Evolutionary conservation across 2,888 invertebrate genomes (phyloP).

Genomic region (Bombyx huttoni): DNA sequence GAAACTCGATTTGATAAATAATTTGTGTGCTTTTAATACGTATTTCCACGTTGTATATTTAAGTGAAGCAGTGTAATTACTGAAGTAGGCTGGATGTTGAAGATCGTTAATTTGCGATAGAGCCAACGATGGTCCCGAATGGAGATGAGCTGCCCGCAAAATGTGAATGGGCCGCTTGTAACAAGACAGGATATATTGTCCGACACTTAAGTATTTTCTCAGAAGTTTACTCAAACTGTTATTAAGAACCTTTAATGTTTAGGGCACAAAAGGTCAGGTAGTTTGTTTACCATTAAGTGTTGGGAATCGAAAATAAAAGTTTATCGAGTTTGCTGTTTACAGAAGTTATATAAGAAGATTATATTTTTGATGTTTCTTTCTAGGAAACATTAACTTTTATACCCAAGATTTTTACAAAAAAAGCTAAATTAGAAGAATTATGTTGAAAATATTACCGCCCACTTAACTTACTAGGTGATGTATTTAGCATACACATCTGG

Average conservation of each 20-base stretch:
- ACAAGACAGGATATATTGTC: conserved; percentile 3
- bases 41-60: not conserved
- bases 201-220: conserved; percentile 3
- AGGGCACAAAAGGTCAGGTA: not conserved
- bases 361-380: not conserved
- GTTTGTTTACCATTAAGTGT: not conserved
- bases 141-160: conserved; percentile 24
- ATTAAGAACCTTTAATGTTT: not conserved
- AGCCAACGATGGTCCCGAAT: conserved; percentile 24
- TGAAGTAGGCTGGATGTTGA: not conserved
- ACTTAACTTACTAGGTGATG: no score
- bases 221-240: not conserved
- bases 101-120: conserved; percentile 40
- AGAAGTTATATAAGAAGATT: not conserved
- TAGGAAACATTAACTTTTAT: not conserved
- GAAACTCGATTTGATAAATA: not conserved
- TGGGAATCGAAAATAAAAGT: not conserved
- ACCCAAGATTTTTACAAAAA: not conserved
- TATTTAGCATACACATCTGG: no score
- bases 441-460: no score
- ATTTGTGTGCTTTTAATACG: not conserved
- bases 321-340: not conserved
- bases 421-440: no score
- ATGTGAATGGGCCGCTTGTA: conserved; percentile 11
- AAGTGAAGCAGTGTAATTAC: not conserved